These are phyloP conservation scores for Pogonomyrmex californicus DNA, from an alignment of 1,140 invertebrate genomes.

Conservation along the genomic window DNA sequence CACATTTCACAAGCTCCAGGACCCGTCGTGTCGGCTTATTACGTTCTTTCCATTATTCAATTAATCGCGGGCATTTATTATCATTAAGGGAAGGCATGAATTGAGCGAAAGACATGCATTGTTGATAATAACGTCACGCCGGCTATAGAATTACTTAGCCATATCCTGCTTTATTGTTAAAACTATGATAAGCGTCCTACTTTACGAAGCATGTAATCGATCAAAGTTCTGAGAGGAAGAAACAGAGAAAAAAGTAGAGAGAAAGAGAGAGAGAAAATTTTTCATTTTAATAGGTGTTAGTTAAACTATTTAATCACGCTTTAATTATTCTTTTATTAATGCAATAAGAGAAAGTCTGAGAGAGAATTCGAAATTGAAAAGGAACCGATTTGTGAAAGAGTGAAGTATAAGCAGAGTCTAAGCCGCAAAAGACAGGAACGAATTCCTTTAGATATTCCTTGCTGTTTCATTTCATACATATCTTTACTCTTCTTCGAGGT, in stretches of 20 bases:
- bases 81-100: slow-evolving; percentile 75
- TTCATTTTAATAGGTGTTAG: slow-evolving; percentile 74
- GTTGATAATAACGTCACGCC: slow-evolving; percentile 77
- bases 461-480: slow-evolving; percentile 34
- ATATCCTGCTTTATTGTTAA: neutral
- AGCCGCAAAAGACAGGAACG: slow-evolving; percentile 40
- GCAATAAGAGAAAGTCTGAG: slow-evolving; percentile 59
- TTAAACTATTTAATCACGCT: slow-evolving; percentile 49
- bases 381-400: slow-evolving; percentile 6
- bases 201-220: slow-evolving; percentile 71
- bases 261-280: slow-evolving; percentile 13
- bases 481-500: slow-evolving; percentile 25
- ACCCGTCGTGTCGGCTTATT: slow-evolving; percentile 76
- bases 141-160: slow-evolving; percentile 8
- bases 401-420: slow-evolving; percentile 41
- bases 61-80: slow-evolving; percentile 83
- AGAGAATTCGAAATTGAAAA: slow-evolving; percentile 27
- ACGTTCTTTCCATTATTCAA: slow-evolving; percentile 83
- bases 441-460: slow-evolving; percentile 13
- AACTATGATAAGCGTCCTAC: slow-evolving; percentile 29
- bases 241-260: neutral
- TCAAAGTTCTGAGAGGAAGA: slow-evolving; percentile 32
- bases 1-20: slow-evolving; percentile 28
- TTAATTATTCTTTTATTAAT: slow-evolving; percentile 73
- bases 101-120: slow-evolving; percentile 80